Evolutionary conservation across 1,140 invertebrate genomes (phyloP).

Genomic region (Papilio polyxenes): DNA sequence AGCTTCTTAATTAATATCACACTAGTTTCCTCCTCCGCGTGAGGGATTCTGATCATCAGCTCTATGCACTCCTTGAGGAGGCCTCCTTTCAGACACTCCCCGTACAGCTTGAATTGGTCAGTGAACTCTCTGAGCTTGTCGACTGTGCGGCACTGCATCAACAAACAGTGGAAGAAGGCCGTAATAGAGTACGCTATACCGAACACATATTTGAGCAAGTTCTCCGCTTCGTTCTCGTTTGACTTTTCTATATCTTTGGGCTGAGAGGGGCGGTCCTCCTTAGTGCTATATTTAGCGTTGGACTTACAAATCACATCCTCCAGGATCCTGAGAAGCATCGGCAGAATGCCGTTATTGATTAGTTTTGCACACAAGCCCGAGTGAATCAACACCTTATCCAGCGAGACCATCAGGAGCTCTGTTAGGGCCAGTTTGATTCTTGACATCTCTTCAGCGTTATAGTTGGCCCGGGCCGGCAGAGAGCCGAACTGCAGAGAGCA

Average conservation of each 20-base stretch:
- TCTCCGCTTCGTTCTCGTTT: slow-evolving; percentile 66
- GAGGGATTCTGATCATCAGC: slow-evolving; percentile 80
- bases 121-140: slow-evolving; percentile 83
- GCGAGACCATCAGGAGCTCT: slow-evolving; percentile 81
- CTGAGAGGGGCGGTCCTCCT: slow-evolving; percentile 51
- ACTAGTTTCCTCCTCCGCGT: slow-evolving; percentile 67
- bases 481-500: slow-evolving; percentile 83
- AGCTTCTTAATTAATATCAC: slow-evolving; percentile 80
- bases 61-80: slow-evolving; percentile 82
- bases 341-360: slow-evolving; percentile 83
- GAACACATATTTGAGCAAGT: slow-evolving; percentile 83
- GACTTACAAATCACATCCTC: slow-evolving; percentile 81
- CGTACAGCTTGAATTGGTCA: slow-evolving; percentile 83
- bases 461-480: slow-evolving; percentile 47
- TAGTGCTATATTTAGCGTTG: slow-evolving; percentile 55
- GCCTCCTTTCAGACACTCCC: slow-evolving; percentile 82
- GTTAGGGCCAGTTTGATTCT: slow-evolving; percentile 82
- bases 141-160: slow-evolving; percentile 81
- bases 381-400: slow-evolving; percentile 82
- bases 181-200: slow-evolving; percentile 82
- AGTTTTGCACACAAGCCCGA: slow-evolving; percentile 82
- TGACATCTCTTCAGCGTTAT: slow-evolving; percentile 64
- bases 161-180: slow-evolving; percentile 82
- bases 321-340: slow-evolving; percentile 82
- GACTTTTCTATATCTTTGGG: slow-evolving; percentile 47